These are phyloP conservation scores for Lutraria rhynchaena DNA, from an alignment of 1,140 invertebrate species.

Conservation along the genomic window DNA sequence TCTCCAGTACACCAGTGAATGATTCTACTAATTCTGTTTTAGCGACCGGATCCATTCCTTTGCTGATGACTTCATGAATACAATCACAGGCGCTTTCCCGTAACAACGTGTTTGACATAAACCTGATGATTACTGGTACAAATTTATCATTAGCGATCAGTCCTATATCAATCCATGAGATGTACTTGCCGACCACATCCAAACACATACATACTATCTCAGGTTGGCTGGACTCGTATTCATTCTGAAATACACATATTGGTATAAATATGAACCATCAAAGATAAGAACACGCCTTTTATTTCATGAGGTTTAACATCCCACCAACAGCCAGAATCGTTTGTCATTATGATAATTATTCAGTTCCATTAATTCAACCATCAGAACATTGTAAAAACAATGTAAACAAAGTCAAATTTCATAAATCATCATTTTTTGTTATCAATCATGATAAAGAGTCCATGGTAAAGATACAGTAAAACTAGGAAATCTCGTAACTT, in stretches of 20 bases:
- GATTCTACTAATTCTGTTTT: slow-evolving; percentile 85
- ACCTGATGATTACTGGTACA: slow-evolving; percentile 83
- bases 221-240: slow-evolving; percentile 81
- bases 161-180: slow-evolving; percentile 86
- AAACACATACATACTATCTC: slow-evolving; percentile 83
- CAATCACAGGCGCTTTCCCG: slow-evolving; percentile 85
- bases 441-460: no score
- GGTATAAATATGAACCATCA: not conserved
- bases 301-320: no score
- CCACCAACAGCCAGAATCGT: no score
- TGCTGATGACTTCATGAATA: slow-evolving; percentile 84
- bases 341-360: no score
- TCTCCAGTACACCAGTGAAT: slow-evolving; percentile 83
- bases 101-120: slow-evolving; percentile 79
- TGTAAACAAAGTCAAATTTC: no score
- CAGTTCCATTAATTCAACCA: no score
- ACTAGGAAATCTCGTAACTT: no score
- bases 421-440: no score
- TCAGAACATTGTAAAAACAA: no score
- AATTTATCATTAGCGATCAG: slow-evolving; percentile 85
- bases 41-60: slow-evolving; percentile 85
- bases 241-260: slow-evolving; percentile 77
- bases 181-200: slow-evolving; percentile 85
- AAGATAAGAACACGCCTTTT: no score
- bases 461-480: no score